Percentiles rank a stretch among this genome's conserved stretches.
Evolutionary conservation across 2,113 vertebrate species (phyloP).

Genomic region (Emydocephalus ijimae): DNA sequence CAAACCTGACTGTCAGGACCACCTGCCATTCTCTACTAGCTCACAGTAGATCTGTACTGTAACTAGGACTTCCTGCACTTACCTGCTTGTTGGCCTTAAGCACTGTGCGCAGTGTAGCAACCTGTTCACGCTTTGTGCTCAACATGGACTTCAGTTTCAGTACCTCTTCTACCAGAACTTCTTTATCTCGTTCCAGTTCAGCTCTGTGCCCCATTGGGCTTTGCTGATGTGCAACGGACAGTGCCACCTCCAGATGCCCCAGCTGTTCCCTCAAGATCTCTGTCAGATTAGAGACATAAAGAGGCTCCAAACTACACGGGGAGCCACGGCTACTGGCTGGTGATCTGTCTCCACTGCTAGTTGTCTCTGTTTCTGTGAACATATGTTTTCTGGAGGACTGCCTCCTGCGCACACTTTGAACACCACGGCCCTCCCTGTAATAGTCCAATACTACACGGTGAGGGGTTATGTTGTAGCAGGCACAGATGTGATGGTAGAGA

Average conservation of each 20-base stretch:
- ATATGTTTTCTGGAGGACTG: conserved; percentile 61
- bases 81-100: conserved; percentile 88
- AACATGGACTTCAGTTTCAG: conserved; percentile 82
- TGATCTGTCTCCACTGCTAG: conserved; percentile 59
- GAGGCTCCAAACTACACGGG: conserved; percentile 72
- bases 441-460: conserved; percentile 80
- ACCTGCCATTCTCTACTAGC: not conserved
- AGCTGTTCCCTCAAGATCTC: conserved; percentile 79
- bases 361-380: conserved; percentile 61
- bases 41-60: not conserved
- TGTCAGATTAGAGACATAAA: conserved; percentile 74
- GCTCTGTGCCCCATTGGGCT: conserved; percentile 63
- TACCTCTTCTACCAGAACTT: conserved; percentile 78
- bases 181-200: conserved; percentile 74
- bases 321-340: conserved; percentile 66
- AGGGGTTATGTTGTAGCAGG: conserved; percentile 79
- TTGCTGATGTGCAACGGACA: conserved; percentile 74
- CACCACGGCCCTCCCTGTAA: conserved; percentile 67
- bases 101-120: conserved; percentile 83
- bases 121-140: conserved; percentile 85
- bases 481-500: conserved; percentile 82
- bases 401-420: conserved; percentile 58
- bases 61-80: not conserved
- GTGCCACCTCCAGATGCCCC: conserved; percentile 80
- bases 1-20: not conserved